Evolutionary conservation across 2,888 invertebrate genomes (phyloP).

Genomic region (Smittia sp.): DNA sequence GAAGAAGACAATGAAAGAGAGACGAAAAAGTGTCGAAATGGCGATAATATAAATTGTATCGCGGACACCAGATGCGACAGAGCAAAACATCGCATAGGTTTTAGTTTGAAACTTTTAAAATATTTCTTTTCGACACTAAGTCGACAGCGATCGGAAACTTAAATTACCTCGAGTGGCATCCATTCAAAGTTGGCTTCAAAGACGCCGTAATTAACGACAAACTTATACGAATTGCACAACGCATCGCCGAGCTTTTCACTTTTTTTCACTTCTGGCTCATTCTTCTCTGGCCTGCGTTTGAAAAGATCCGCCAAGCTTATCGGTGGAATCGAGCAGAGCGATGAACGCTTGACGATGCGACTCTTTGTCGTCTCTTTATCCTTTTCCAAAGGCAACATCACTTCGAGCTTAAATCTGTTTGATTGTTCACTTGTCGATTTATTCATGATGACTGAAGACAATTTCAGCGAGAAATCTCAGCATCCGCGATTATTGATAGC

Average conservation of each 20-base stretch:
- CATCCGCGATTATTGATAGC: slow-evolving; percentile 6
- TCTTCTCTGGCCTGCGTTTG: background rate
- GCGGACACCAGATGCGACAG: too few species aligned
- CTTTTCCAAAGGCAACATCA: background rate
- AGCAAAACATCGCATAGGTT: too few species aligned
- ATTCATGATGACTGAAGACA: background rate
- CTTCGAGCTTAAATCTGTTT: slow-evolving; percentile 9
- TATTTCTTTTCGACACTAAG: too few species aligned
- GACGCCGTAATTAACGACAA: slow-evolving; percentile 31
- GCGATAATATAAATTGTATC: too few species aligned
- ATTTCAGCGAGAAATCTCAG: background rate
- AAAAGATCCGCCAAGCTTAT: background rate
- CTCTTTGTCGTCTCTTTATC: background rate
- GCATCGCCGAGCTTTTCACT: slow-evolving; percentile 3
- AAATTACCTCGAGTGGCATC: slow-evolving; percentile 25
- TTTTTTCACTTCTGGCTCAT: background rate
- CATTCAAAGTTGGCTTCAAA: slow-evolving; percentile 38
- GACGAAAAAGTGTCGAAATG: slow-evolving; percentile 5
- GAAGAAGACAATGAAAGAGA: background rate
- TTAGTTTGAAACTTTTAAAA: too few species aligned
- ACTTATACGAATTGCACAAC: slow-evolving; percentile 15
- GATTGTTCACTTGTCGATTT: slow-evolving; percentile 13
- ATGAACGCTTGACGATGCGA: background rate
- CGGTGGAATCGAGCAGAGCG: background rate
- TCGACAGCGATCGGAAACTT: too few species aligned